Evolutionary conservation across 2,113 vertebrate genomes (phyloP).

Genomic region (Apus apus): DNA sequence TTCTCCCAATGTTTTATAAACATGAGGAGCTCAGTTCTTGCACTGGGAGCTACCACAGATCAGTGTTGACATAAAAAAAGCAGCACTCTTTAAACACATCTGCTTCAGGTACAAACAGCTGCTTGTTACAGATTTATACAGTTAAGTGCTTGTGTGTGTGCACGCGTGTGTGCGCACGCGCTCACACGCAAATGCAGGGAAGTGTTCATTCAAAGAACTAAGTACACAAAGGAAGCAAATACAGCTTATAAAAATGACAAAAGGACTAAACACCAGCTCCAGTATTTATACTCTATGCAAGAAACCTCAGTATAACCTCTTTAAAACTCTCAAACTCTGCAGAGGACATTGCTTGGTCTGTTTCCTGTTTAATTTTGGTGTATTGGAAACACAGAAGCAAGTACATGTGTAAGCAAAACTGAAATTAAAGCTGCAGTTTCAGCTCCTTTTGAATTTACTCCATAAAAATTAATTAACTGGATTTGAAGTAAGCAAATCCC

Average conservation of each 20-base stretch:
- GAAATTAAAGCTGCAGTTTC: not conserved
- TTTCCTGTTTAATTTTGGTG: not conserved
- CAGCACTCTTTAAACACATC: not conserved
- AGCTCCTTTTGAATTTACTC: not conserved
- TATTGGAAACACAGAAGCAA: not conserved
- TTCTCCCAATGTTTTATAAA: not conserved
- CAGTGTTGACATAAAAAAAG: not conserved
- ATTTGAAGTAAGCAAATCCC: slow-evolving; percentile 17
- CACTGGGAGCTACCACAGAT: not conserved
- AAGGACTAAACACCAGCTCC: not conserved
- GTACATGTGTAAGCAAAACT: not conserved
- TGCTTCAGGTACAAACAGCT: not conserved
- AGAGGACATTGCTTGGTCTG: not conserved
- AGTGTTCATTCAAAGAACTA: not conserved
- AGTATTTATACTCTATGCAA: not conserved
- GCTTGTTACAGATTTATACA: not conserved
- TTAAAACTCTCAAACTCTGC: not conserved
- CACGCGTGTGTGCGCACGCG: not conserved
- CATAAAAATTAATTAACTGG: slow-evolving; percentile 42
- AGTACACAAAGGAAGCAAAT: not conserved
- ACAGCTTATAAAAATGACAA: not conserved
- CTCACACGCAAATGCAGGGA: not conserved
- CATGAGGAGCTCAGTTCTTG: not conserved
- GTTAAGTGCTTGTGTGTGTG: too few species aligned
- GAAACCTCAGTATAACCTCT: not conserved